Conservation (phyloP, 2,113 vertebrate species). For the Sigmodon hispidus region DNA sequence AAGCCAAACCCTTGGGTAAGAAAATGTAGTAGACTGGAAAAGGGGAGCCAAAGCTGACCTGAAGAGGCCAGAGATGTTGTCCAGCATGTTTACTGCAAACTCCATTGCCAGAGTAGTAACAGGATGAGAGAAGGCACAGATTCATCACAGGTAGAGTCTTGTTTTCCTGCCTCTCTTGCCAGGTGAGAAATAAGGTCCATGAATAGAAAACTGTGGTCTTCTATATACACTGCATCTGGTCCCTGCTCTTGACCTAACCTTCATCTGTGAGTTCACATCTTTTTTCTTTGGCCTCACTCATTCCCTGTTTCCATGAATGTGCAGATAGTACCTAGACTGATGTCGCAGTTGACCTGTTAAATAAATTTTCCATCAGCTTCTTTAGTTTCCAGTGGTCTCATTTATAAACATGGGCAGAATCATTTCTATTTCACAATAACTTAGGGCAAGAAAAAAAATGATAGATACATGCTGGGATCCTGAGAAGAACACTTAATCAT, state of each 20-base stretch:
- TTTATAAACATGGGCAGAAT: not conserved
- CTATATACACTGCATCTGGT: no score
- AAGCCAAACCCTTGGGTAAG: not conserved
- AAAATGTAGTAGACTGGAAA: not conserved
- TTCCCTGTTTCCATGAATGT: not conserved
- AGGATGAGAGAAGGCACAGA: not conserved
- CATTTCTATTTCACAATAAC: not conserved
- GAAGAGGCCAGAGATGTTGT: not conserved
- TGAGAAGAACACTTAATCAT: slow-evolving; percentile 10
- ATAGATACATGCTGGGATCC: not conserved
- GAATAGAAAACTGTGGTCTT: not conserved
- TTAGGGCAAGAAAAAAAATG: not conserved
- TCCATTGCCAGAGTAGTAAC: not conserved
- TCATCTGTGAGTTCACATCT: not conserved
- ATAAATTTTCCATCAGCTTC: not conserved
- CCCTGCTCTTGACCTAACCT: not conserved
- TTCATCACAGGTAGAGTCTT: not conserved
- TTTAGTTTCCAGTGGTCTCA: not conserved
- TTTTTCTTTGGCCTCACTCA: not conserved
- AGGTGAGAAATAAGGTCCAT: not conserved
- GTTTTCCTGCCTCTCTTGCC: not conserved
- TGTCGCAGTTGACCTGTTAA: not conserved
- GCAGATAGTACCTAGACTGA: not conserved
- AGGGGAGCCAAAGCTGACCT: not conserved
- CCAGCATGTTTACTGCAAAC: not conserved